Conservation (phyloP, 37 sponge, comb jelly and placozoan species). For the Mnemiopsis leidyi region DNA sequence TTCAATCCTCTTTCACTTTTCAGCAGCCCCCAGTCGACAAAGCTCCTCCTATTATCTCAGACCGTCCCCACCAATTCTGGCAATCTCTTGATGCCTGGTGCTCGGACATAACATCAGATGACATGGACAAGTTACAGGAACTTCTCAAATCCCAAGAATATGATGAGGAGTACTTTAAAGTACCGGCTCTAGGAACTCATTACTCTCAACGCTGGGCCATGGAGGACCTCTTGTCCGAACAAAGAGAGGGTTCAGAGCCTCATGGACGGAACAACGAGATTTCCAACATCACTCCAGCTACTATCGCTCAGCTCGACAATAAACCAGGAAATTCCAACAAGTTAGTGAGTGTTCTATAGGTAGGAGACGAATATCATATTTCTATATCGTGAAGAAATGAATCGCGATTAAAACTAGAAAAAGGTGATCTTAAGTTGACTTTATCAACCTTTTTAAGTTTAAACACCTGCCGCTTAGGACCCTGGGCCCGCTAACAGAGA, state of each 20-base stretch:
- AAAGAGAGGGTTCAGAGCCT: slow-evolving; percentile 58
- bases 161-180: slow-evolving; percentile 50
- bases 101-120: slow-evolving; percentile 15
- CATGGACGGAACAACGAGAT: slow-evolving; percentile 42
- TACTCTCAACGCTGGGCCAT: slow-evolving; percentile 60
- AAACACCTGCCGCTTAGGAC: not conserved
- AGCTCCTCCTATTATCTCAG: slow-evolving; percentile 14
- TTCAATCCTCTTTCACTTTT: too few relatives aligned
- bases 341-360: too few relatives aligned
- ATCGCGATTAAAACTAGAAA: too few relatives aligned
- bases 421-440: too few relatives aligned
- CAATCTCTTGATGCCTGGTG: slow-evolving; percentile 59
- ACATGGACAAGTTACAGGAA: slow-evolving; percentile 24
- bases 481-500: slow-evolving; percentile 45
- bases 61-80: slow-evolving; percentile 57
- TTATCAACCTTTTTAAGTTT: not conserved
- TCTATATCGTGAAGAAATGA: too few relatives aligned
- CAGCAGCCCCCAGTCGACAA: slow-evolving; percentile 7
- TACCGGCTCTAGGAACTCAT: slow-evolving; percentile 42
- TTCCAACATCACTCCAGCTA: slow-evolving; percentile 39
- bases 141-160: slow-evolving; percentile 35
- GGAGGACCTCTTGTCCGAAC: slow-evolving; percentile 40
- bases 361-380: too few relatives aligned
- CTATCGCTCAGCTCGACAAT: slow-evolving; percentile 19
- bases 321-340: slow-evolving; percentile 13